Percentiles rank a stretch among this genome's conserved stretches.
phyloP scores from a whole-genome alignment of 2,888 invertebrate species.

The Nymphalis polychloros region DNA sequence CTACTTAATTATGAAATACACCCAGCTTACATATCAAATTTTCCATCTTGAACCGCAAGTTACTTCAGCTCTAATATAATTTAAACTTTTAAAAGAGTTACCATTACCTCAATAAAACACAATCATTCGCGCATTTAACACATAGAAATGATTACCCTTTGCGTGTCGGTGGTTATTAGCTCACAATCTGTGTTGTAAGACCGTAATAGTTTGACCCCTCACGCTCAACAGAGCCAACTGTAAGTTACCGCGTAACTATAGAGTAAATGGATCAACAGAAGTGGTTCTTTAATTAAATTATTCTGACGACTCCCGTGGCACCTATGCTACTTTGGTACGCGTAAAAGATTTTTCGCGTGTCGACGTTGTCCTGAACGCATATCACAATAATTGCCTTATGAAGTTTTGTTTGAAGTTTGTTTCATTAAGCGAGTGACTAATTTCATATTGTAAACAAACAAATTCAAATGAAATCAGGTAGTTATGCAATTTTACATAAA shows the following conservation, averaged over 20 bases:
- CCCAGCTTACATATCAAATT: not conserved
- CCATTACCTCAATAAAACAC: constrained; percentile 41
- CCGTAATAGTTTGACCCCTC: constrained; percentile 45
- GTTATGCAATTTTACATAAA: too few species aligned
- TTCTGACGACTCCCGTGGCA: constrained; percentile 14
- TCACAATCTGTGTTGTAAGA: constrained; percentile 48
- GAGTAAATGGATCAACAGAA: constrained; percentile 4
- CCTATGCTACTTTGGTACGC: constrained; percentile 15
- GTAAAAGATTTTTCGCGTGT: constrained; percentile 29
- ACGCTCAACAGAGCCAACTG: constrained; percentile 2
- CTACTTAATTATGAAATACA: not conserved
- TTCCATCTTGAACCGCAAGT: not conserved
- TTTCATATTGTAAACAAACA: too few species aligned
- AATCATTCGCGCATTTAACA: constrained; percentile 53
- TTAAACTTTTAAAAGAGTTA: constrained; percentile 45
- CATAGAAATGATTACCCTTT: constrained; percentile 49
- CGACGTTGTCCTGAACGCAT: not conserved
- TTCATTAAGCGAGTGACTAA: not conserved
- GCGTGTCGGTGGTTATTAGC: constrained; percentile 53
- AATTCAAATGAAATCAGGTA: too few species aligned
- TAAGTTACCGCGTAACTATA: not conserved
- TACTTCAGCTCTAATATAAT: constrained; percentile 31
- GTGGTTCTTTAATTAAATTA: constrained; percentile 30
- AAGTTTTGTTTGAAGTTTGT: not conserved
- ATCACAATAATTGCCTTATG: not conserved